Evolutionary conservation across 2,797 vertebrate species (phyloP).

Genomic region (Clarias fuscus): DNA sequence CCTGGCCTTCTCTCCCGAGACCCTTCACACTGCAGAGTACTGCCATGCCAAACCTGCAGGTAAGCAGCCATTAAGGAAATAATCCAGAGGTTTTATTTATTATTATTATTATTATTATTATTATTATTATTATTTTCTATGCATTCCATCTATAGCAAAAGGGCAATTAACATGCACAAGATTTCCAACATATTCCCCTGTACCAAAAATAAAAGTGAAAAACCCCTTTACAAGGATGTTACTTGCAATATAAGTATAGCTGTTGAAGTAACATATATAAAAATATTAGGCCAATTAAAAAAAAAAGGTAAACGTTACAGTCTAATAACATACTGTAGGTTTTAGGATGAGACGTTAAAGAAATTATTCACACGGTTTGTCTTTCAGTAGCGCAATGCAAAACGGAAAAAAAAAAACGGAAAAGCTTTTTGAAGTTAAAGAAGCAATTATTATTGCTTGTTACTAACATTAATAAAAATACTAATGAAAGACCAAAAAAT

Average conservation of each 20-base stretch:
- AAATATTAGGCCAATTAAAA: neutral
- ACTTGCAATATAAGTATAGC: neutral
- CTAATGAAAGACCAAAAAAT: neutral
- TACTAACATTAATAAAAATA: neutral
- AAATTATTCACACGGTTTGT: neutral
- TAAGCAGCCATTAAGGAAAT: conserved; percentile 42
- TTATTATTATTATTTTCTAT: neutral
- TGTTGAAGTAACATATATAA: neutral
- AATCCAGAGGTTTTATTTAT: neutral
- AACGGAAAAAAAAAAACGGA: neutral
- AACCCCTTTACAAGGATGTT: neutral
- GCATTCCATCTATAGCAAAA: neutral
- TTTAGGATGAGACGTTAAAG: neutral
- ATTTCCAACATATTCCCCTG: neutral
- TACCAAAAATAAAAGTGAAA: neutral
- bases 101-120: neutral
- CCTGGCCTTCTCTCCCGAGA: conserved; percentile 46
- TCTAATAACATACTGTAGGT: neutral
- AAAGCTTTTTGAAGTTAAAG: neutral
- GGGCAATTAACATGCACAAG: neutral
- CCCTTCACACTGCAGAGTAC: conserved; percentile 36
- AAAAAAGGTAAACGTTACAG: neutral
- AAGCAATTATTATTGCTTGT: neutral
- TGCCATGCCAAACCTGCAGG: conserved; percentile 41
- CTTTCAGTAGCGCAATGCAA: too few species aligned